These are phyloP conservation scores for Cyprinodon variegatus DNA, from an alignment of 2,113 vertebrate species.

Conservation along the genomic window DNA sequence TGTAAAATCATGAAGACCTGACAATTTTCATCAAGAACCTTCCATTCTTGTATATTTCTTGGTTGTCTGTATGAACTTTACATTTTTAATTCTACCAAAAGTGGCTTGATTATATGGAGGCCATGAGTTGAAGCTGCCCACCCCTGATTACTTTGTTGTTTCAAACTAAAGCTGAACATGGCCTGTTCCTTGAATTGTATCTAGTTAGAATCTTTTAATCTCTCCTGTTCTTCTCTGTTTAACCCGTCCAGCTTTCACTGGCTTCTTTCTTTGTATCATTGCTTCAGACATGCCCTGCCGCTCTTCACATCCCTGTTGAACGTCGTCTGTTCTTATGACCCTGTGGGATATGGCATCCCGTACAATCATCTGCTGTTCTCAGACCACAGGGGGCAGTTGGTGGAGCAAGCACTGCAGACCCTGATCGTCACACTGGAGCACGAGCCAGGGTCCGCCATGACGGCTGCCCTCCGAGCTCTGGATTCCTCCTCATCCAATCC, in stretches of 20 bases:
- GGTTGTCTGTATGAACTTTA: not conserved
- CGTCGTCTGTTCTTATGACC: slow-evolving; percentile 94
- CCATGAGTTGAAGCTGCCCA: not conserved
- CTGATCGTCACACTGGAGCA: slow-evolving; percentile 94
- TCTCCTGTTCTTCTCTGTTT: not conserved
- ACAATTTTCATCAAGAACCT: not conserved
- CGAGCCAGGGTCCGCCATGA: slow-evolving; percentile 78
- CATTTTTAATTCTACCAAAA: not conserved
- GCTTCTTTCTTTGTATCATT: not conserved
- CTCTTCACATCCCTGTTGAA: slow-evolving; percentile 98
- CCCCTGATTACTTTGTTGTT: not conserved
- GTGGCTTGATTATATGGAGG: not conserved
- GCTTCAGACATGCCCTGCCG: slow-evolving; percentile 89
- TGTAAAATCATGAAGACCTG: not conserved
- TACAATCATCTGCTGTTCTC: slow-evolving; percentile 98
- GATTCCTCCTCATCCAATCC: slow-evolving; percentile 65
- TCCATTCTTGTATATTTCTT: not conserved
- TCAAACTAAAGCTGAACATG: not conserved
- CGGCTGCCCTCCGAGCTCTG: slow-evolving; percentile 73
- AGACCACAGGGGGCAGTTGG: slow-evolving; percentile 90
- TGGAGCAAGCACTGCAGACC: slow-evolving; percentile 93
- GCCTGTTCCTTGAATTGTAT: not conserved
- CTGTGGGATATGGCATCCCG: slow-evolving; percentile 93
- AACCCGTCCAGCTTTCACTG: not conserved
- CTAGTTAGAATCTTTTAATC: not conserved